These are phyloP conservation scores for Stegodyphus dumicola DNA, from an alignment of 1,140 invertebrate species.

Conservation along the genomic window DNA sequence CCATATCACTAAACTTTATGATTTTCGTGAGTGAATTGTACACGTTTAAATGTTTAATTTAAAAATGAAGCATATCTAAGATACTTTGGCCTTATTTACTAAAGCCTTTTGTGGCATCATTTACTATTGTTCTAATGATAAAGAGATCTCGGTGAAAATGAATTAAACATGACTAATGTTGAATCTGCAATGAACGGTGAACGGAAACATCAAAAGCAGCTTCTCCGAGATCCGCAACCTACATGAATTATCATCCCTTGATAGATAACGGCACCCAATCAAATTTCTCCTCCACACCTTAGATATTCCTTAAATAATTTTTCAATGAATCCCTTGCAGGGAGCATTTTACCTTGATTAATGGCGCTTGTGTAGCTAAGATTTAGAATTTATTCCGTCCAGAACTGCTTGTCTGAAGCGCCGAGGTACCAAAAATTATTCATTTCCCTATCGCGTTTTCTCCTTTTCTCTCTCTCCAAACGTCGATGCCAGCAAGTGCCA, in stretches of 20 bases:
- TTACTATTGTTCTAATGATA: too few species aligned
- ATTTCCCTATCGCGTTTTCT: conserved; percentile 18
- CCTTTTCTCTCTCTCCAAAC: not conserved
- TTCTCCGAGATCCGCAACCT: not conserved
- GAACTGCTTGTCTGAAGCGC: too few species aligned
- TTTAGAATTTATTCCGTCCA: too few species aligned
- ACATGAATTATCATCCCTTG: not conserved
- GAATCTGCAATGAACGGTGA: not conserved
- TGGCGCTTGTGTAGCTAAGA: too few species aligned
- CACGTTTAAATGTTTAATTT: too few species aligned
- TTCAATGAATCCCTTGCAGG: not conserved
- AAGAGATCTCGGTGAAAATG: too few species aligned
- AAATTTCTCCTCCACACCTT: not conserved
- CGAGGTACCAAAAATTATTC: conserved; percentile 22
- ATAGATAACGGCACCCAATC: not conserved
- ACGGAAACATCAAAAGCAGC: not conserved
- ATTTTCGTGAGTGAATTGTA: too few species aligned
- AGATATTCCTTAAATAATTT: not conserved
- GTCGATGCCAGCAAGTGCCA: not conserved
- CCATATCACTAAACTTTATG: too few species aligned
- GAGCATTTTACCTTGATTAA: not conserved
- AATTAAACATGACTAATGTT: too few species aligned
- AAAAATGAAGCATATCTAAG: too few species aligned
- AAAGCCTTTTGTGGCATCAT: too few species aligned
- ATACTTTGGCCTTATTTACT: too few species aligned